Conservation (phyloP, 2,888 invertebrate species). For the Platycheirus albimanus region DNA sequence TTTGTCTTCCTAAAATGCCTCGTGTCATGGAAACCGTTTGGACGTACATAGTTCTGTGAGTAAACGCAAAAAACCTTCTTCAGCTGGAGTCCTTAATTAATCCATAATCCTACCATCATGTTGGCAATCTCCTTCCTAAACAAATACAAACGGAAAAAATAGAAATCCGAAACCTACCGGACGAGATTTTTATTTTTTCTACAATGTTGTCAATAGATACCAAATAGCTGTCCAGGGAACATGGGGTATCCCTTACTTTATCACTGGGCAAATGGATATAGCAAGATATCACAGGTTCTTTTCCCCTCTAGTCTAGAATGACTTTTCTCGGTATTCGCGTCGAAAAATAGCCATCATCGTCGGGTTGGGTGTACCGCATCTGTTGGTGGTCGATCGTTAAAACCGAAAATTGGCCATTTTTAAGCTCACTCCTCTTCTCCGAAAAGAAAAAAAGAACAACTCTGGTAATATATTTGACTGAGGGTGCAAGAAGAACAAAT, state of each 20-base stretch:
- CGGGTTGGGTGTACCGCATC: conserved; percentile 47
- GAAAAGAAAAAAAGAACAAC: too few relatives aligned
- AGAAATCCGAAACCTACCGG: background rate
- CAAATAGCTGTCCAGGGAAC: background rate
- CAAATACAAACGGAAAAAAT: background rate
- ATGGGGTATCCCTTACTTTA: conserved; percentile 27
- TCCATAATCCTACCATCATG: conserved; percentile 34
- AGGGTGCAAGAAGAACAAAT: conserved; percentile 48
- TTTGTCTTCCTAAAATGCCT: background rate
- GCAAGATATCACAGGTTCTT: conserved; percentile 17
- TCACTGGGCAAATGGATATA: conserved; percentile 24
- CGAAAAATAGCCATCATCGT: conserved; percentile 19
- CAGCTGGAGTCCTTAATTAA: conserved; percentile 24
- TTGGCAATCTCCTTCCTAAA: conserved; percentile 1
- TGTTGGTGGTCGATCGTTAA: conserved; percentile 72
- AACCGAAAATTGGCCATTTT: conserved; percentile 72
- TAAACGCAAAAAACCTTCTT: background rate
- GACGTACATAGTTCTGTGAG: background rate
- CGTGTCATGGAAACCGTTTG: conserved; percentile 3
- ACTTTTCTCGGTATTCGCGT: conserved; percentile 29
- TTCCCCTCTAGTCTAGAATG: conserved; percentile 7
- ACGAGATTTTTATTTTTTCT: conserved; percentile 4
- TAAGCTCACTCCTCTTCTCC: conserved; percentile 61
- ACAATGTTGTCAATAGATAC: conserved; percentile 17
- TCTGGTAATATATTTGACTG: conserved; percentile 49